Evolutionary conservation across 1,140 invertebrate genomes (phyloP), one percentile per base, ranked within the genome.

Genomic region (Halotydeus destructor): DNA sequence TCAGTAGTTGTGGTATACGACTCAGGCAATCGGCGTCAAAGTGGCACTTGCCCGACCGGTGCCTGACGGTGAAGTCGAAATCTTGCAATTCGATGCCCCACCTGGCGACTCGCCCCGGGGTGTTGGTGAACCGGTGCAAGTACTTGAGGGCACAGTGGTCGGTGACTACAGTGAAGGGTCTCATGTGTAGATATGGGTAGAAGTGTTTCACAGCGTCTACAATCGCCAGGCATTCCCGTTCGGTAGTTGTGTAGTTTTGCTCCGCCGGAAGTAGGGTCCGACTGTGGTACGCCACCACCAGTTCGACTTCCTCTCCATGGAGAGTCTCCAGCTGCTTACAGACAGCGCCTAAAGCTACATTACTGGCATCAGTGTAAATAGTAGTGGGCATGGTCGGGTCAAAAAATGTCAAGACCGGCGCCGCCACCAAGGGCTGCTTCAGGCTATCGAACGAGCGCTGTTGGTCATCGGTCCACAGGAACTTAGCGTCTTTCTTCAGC

Each of bases 291-390:
- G 41, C 43, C 3, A 45, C n/a, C 24, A 24, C 18, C 6, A 19
- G 25, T 11, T 19, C n/a, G 9, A 2, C 1, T 2, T 32, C 25
- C 1, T 24, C 40, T 5, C 12, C 30, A 34, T 44, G 28, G 16
- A 16, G 21, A 11, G 16, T 3, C 21, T 56, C 49, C 1, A 36
- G 45, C 41, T 70, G 66, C 2, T 56, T 55, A 0, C 70, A 43
- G 3, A 66, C 56, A 3, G 57, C 58, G 0, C 65, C 63, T 3
- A 69, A 47, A 12, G 61, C 66, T 49, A 57, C 59, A 0, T 53
- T 42, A 28, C 56, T 61, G 11, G 63, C 63, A 40, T 50, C 46
- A n/a, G 33, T 44, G 22, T 44, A 6, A 11, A 41, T 4, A 16
- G 38, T 21, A 8, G 38, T n/a, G 5, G 0, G 0, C 19, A 50